These are phyloP conservation scores for Drosophila subsilvestris DNA, from an alignment of 2,888 invertebrate genomes.

Conservation along the genomic window DNA sequence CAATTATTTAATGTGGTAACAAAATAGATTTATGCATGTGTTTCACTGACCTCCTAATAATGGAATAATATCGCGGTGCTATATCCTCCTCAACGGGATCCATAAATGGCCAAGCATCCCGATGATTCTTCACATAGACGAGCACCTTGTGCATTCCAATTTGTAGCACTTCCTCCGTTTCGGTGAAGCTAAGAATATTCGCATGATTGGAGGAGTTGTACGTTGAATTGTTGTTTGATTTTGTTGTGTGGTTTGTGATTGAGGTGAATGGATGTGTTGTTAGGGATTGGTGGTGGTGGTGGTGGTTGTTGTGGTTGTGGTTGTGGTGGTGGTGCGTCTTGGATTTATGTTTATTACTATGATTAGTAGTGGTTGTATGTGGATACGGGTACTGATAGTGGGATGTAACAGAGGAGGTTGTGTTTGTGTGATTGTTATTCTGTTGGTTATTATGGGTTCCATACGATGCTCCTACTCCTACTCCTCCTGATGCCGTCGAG, in stretches of 20 bases:
- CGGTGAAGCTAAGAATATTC: conserved; percentile 88
- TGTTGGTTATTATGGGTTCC: conserved; percentile 54
- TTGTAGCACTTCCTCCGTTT: conserved; percentile 92
- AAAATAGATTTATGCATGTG: neutral
- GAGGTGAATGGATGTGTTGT: conserved; percentile 25
- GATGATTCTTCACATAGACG: conserved; percentile 93
- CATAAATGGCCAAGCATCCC: conserved; percentile 97
- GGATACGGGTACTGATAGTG: conserved; percentile 33
- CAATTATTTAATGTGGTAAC: neutral
- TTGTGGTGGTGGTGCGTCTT: conserved; percentile 56
- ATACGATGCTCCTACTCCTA: conserved; percentile 58
- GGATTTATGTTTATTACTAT: conserved; percentile 63
- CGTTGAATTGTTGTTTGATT: conserved; percentile 73
- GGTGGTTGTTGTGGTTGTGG: conserved; percentile 53
- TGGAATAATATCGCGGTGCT: conserved; percentile 93
- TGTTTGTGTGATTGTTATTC: conserved; percentile 42
- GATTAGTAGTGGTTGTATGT: conserved; percentile 47
- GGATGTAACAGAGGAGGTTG: conserved; percentile 37
- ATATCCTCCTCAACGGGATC: conserved; percentile 97
- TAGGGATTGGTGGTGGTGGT: conserved; percentile 65
- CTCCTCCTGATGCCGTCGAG: conserved; percentile 48
- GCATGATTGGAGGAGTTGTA: conserved; percentile 82
- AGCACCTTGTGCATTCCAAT: conserved; percentile 97
- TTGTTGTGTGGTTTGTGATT: conserved; percentile 44
- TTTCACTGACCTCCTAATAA: conserved; percentile 86